Conservation (phyloP, 1,140 invertebrate genomes). For the Drosophila orena region DNA sequence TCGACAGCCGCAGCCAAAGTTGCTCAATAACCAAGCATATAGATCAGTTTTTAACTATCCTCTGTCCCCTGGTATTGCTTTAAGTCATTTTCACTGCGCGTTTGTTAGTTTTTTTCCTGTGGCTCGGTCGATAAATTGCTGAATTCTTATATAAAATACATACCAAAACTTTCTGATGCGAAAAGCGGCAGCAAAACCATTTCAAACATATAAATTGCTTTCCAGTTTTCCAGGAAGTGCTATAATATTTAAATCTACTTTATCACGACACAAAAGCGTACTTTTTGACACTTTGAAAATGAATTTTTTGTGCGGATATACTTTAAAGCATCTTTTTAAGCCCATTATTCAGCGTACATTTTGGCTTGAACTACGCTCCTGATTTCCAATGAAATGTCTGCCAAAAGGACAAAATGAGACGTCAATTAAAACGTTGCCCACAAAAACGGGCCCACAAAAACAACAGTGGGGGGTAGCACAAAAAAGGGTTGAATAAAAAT, state of each 20-base stretch:
- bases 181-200: background rate
- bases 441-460: slow-evolving; percentile 28
- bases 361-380: background rate
- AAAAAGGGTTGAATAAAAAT: slow-evolving; percentile 42
- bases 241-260: background rate
- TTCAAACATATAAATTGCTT: background rate
- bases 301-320: background rate
- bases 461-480: background rate
- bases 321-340: too few species aligned
- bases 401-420: slow-evolving; percentile 58
- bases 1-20: slow-evolving; percentile 60
- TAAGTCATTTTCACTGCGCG: slow-evolving; percentile 18
- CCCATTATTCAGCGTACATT: too few species aligned
- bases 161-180: background rate
- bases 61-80: slow-evolving; percentile 20
- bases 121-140: slow-evolving; percentile 29
- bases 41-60: slow-evolving; percentile 69
- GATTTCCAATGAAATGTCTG: slow-evolving; percentile 10
- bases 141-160: slow-evolving; percentile 2
- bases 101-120: background rate
- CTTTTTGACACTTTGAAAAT: too few species aligned
- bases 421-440: slow-evolving; percentile 73
- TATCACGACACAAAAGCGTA: too few species aligned
- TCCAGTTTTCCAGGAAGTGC: too few species aligned
- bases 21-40: slow-evolving; percentile 67